Percentiles rank a stretch among this genome's conserved stretches.
These are phyloP conservation scores for Maniola hyperantus DNA, from an alignment of 2,888 invertebrate species.

Conservation along the genomic window DNA sequence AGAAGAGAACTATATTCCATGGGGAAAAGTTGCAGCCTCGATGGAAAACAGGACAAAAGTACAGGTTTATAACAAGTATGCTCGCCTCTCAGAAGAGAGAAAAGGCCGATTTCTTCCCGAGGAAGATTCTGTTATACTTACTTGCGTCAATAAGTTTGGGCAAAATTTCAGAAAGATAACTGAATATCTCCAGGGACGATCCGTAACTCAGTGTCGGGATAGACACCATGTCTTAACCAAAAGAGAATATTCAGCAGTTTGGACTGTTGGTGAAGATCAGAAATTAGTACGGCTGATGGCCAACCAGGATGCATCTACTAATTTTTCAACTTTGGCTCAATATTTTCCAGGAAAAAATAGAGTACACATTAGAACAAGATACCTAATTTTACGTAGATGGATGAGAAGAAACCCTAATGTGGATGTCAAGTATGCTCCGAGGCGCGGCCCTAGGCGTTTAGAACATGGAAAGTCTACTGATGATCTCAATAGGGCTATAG, in stretches of 20 bases:
- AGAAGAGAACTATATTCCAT: slow-evolving; percentile 87
- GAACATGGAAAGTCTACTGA: slow-evolving; percentile 54
- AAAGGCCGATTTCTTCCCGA: slow-evolving; percentile 85
- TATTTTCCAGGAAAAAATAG: slow-evolving; percentile 81
- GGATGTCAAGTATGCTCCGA: slow-evolving; percentile 62
- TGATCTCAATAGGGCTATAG: slow-evolving; percentile 62
- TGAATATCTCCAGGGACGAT: slow-evolving; percentile 83
- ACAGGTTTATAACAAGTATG: slow-evolving; percentile 85
- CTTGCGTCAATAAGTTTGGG: slow-evolving; percentile 84
- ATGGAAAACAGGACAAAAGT: slow-evolving; percentile 85
- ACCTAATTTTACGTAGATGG: slow-evolving; percentile 77
- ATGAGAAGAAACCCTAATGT: slow-evolving; percentile 71
- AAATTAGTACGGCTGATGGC: slow-evolving; percentile 81
- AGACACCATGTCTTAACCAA: slow-evolving; percentile 81
- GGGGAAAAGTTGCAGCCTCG: slow-evolving; percentile 86
- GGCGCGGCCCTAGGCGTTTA: slow-evolving; percentile 60
- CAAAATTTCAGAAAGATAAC: slow-evolving; percentile 83
- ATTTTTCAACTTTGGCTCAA: slow-evolving; percentile 72
- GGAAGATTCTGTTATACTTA: slow-evolving; percentile 86
- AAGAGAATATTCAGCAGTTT: slow-evolving; percentile 70
- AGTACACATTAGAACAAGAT: slow-evolving; percentile 84
- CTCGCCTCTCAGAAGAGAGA: slow-evolving; percentile 63
- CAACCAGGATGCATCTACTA: slow-evolving; percentile 63
- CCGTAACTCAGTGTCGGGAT: slow-evolving; percentile 82
- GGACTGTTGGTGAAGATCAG: slow-evolving; percentile 85